Evolutionary conservation across 2,797 vertebrate genomes (phyloP), one percentile per base, ranked within the genome.

Genomic region (Aplochiton taeniatus): DNA sequence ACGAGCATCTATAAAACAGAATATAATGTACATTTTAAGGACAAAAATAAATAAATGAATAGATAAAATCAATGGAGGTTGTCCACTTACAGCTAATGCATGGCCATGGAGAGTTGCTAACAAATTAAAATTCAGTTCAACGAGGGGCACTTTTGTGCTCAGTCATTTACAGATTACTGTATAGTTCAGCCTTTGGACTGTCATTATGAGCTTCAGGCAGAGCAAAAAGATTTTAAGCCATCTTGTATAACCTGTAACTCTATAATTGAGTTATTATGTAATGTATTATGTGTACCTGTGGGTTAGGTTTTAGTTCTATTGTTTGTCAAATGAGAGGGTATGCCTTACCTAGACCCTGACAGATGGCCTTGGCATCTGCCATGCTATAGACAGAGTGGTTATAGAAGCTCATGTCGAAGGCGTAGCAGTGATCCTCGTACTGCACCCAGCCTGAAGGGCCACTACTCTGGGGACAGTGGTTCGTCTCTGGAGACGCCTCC

Each of bases 391-490:
- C 87, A 0, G 77, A 91, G 78, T 93, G 96, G 82, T 93, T 96
- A 90, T 94, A 94, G 76, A 96, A 83, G 0, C 80, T 90, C 83
- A 92, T 92, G 80, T 95, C 83, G 46, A 96, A 93, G 0, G 85
- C 89, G 0, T 98, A 99, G 61, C 97, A 99, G 70, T 94, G 89
- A 68, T 90, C 89, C 72, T 89, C 77, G 54, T 94, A 92, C 66
- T 92, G 88, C n/a, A 96, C 77, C 97, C 97, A 99, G 0, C 72
- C 85, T 0, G 90, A 85, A 0, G 10, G 18, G 8, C 82, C 84
- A 0, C 75, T 62, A 63, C 63, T 81, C 59, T 79, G 68, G n/a
- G 94, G 93, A 71, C 95, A 96, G 62, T 57, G 66, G 52, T 86
- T 90, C 18, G 85, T 72, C 41, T 63, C 42, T 9, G 73, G 59